Conservation (phyloP, 1,140 invertebrate genomes). For the Ylistrum balloti region DNA sequence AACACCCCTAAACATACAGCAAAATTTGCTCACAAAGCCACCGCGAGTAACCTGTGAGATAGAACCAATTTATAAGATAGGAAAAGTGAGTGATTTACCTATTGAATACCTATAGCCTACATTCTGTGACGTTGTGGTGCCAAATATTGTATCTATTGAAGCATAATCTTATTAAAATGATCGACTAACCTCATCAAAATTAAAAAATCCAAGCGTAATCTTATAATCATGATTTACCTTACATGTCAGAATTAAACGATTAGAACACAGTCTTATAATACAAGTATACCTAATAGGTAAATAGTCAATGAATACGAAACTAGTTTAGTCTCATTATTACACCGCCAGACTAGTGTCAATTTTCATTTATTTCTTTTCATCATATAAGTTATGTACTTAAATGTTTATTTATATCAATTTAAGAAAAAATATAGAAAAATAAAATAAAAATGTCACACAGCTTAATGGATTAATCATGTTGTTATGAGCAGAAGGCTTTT, state of each 20-base stretch:
- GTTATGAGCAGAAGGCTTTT: background rate
- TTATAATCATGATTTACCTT: background rate
- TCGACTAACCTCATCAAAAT: background rate
- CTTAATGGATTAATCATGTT: background rate
- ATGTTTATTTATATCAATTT: slow-evolving; percentile 36
- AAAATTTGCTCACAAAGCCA: background rate
- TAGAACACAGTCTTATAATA: no score
- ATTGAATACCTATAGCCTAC: background rate
- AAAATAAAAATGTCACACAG: slow-evolving; percentile 11
- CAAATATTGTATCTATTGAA: background rate
- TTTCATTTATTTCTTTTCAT: slow-evolving; percentile 16
- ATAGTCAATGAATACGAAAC: background rate
- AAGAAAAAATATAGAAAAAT: background rate
- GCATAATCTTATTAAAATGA: background rate
- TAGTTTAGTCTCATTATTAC: background rate
- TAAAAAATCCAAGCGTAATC: background rate
- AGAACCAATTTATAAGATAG: no score
- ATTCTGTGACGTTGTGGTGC: background rate
- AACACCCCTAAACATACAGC: background rate
- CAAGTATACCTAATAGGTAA: no score
- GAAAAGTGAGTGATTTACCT: no score
- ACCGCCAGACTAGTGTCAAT: background rate
- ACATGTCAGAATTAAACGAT: no score
- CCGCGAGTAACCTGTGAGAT: background rate
- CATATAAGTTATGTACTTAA: background rate